Evolutionary conservation across 2,113 vertebrate species (phyloP).

Genomic region (Sturnus vulgaris): DNA sequence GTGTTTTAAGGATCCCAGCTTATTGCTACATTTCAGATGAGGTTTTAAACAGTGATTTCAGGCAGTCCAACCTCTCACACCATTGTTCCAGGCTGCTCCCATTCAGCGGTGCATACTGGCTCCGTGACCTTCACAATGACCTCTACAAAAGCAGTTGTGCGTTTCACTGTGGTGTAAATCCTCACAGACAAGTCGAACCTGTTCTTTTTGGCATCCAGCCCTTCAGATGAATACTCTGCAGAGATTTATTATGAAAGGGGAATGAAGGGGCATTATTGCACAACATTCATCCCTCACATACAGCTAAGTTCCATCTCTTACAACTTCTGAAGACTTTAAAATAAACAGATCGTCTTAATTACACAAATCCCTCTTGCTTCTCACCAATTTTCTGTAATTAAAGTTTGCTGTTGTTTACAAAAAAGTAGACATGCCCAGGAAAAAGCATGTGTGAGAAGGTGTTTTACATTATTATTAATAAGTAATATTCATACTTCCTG

Average conservation of each 20-base stretch:
- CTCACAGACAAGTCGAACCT: constrained; percentile 85
- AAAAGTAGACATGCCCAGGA: not conserved
- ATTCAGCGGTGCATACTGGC: constrained; percentile 27
- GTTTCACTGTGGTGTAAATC: constrained; percentile 81
- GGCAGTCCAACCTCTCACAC: constrained; percentile 6
- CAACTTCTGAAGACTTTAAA: constrained; percentile 66
- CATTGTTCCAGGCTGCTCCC: constrained; percentile 59
- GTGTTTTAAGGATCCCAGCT: not conserved
- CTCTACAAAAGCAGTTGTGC: constrained; percentile 80
- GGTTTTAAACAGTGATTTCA: constrained; percentile 22
- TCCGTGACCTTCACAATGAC: constrained; percentile 78
- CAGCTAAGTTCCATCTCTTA: constrained; percentile 71
- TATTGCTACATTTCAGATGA: constrained; percentile 29
- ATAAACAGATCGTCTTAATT: constrained; percentile 68
- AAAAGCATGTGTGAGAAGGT: constrained; percentile 18
- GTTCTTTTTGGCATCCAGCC: constrained; percentile 83
- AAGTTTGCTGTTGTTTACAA: not conserved
- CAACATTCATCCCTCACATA: constrained; percentile 70
- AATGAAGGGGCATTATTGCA: constrained; percentile 76
- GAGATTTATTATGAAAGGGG: constrained; percentile 82
- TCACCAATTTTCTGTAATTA: constrained; percentile 43
- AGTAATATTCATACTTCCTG: constrained; percentile 58
- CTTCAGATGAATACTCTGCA: constrained; percentile 73
- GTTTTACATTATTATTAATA: constrained; percentile 55
- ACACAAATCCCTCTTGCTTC: constrained; percentile 46